phyloP scores from a whole-genome alignment of 1,140 invertebrate species.

The Cyphomyrmex costatus region DNA sequence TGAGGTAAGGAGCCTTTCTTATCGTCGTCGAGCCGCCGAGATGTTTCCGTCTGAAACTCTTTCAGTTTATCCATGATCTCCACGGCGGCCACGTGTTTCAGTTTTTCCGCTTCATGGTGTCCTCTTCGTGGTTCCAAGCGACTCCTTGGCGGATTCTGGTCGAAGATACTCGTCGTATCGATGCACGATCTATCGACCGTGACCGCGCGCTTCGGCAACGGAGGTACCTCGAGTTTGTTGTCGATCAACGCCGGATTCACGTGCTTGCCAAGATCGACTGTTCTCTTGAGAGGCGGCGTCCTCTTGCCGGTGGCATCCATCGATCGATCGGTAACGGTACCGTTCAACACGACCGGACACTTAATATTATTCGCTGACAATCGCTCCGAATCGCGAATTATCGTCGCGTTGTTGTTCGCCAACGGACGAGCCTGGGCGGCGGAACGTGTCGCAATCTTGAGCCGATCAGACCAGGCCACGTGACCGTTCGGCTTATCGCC shows the following conservation, averaged over 20 bases:
- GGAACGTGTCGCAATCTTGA: constrained; percentile 39
- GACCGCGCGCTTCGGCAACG: constrained; percentile 77
- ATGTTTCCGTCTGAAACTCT: constrained; percentile 77
- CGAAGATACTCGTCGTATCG: constrained; percentile 84
- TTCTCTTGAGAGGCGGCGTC: constrained; percentile 57
- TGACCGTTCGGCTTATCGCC: constrained; percentile 49
- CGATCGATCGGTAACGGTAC: constrained; percentile 82
- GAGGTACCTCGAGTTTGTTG: constrained; percentile 78
- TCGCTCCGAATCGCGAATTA: constrained; percentile 65
- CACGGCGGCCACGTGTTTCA: constrained; percentile 74
- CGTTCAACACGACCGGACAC: constrained; percentile 81
- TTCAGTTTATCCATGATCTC: constrained; percentile 82
- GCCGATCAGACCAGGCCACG: constrained; percentile 23
- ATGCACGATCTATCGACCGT: constrained; percentile 84
- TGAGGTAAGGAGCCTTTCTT: constrained; percentile 89
- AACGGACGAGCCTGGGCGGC: background rate
- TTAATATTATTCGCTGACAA: constrained; percentile 63
- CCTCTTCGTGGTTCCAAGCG: constrained; percentile 69
- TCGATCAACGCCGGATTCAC: constrained; percentile 84
- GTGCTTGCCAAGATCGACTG: constrained; percentile 71
- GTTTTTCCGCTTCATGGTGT: constrained; percentile 56
- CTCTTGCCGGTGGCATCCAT: constrained; percentile 34
- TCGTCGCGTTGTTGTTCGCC: background rate
- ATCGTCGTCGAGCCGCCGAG: constrained; percentile 55
- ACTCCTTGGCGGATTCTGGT: constrained; percentile 73